phyloP scores from a whole-genome alignment of 2,113 vertebrate genomes.

The Dinomys branickii region DNA sequence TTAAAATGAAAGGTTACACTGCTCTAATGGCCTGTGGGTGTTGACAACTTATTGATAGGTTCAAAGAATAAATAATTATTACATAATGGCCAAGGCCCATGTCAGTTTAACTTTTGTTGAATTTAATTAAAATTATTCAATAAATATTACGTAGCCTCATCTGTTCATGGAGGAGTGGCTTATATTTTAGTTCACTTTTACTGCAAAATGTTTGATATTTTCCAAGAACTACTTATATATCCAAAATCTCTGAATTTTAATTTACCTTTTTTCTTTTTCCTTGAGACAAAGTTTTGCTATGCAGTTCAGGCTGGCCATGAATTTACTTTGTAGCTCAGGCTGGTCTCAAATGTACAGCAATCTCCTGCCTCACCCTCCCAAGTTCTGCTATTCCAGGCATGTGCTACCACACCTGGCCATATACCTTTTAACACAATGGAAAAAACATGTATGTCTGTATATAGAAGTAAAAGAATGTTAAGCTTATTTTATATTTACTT shows the following conservation, averaged over 20 bases:
- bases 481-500: not conserved
- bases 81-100: not conserved
- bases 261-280: not conserved
- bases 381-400: not conserved
- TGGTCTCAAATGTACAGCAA: not conserved
- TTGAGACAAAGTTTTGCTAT: not conserved
- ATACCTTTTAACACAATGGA: not conserved
- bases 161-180: not conserved
- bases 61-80: not conserved
- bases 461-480: not conserved
- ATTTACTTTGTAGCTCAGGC: not conserved
- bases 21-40: not conserved
- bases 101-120: not conserved
- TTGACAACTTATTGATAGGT: not conserved
- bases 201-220: not conserved
- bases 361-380: not conserved
- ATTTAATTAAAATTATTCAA: not conserved
- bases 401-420: not conserved
- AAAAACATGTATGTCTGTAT: not conserved
- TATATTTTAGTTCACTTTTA: constrained; percentile 39
- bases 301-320: not conserved
- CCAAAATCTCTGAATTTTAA: constrained; percentile 10
- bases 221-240: not conserved
- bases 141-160: not conserved
- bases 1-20: not conserved